Percentiles rank a stretch among this genome's conserved stretches.
Conservation (phyloP, 1,140 invertebrate species). For the Dreissena rostriformis region DNA sequence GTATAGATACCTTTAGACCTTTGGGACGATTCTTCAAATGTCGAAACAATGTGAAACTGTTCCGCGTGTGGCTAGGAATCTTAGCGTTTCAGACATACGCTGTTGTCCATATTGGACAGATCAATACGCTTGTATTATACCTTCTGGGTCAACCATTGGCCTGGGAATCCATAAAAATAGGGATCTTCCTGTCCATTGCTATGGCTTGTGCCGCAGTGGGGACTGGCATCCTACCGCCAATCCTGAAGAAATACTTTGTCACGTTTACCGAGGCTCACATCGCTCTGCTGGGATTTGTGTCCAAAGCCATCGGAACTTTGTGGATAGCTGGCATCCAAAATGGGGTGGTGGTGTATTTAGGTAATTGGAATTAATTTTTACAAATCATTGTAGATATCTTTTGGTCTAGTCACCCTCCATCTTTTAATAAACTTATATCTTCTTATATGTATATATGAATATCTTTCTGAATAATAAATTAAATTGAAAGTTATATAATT, state of each 20-base stretch:
- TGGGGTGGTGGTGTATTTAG: slow-evolving; percentile 75
- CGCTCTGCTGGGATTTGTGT: slow-evolving; percentile 73
- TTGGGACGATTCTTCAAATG: slow-evolving; percentile 74
- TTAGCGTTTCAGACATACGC: slow-evolving; percentile 77
- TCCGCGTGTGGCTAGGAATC: slow-evolving; percentile 76
- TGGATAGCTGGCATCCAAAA: slow-evolving; percentile 77
- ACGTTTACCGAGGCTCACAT: slow-evolving; percentile 71
- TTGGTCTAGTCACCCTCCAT: too few species aligned
- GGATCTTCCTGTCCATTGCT: slow-evolving; percentile 73
- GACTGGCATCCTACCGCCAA: slow-evolving; percentile 67
- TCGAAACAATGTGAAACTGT: slow-evolving; percentile 67
- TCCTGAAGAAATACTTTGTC: slow-evolving; percentile 67
- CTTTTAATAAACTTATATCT: too few species aligned
- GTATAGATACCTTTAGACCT: slow-evolving; percentile 74
- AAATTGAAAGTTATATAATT: too few species aligned
- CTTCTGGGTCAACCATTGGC: slow-evolving; percentile 70
- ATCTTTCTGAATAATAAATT: too few species aligned
- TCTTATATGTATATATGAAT: too few species aligned
- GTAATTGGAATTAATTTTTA: slow-evolving; percentile 60
- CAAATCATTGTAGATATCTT: too few species aligned
- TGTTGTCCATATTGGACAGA: slow-evolving; percentile 76
- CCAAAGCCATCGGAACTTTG: slow-evolving; percentile 76
- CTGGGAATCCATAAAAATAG: slow-evolving; percentile 73
- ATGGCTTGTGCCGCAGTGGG: slow-evolving; percentile 76
- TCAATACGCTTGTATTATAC: slow-evolving; percentile 75